phyloP scores from a whole-genome alignment of 2,888 invertebrate species.

The Thumatha senex region DNA sequence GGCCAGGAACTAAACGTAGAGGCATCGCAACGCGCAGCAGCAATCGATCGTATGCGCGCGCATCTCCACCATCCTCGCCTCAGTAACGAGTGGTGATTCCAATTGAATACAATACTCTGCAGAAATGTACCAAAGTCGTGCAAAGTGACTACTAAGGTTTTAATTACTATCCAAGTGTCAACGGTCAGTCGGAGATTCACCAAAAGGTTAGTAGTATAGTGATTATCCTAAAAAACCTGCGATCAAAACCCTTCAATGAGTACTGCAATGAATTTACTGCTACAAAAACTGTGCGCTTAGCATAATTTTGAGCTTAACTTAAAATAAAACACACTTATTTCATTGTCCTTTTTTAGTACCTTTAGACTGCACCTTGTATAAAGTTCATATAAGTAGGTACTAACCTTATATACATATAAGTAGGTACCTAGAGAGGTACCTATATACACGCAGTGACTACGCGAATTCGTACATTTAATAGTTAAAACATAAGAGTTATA shows the following conservation, averaged over 20 bases:
- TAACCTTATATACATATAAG: not conserved
- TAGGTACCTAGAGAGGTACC: not conserved
- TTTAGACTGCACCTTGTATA: no score
- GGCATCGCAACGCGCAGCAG: constrained; percentile 70
- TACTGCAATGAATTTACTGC: constrained; percentile 21
- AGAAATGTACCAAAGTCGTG: constrained; percentile 77
- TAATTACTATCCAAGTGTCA: constrained; percentile 42
- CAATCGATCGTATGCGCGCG: constrained; percentile 81
- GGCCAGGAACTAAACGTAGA: constrained; percentile 60
- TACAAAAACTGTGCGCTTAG: not conserved
- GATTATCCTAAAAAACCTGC: constrained; percentile 7
- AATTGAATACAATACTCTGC: constrained; percentile 69
- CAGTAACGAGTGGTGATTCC: constrained; percentile 59
- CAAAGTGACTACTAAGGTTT: constrained; percentile 62
- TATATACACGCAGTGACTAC: no score
- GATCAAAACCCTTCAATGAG: constrained; percentile 17
- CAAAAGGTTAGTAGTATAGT: constrained; percentile 51
- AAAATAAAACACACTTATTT: not conserved
- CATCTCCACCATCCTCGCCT: constrained; percentile 68
- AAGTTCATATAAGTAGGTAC: no score
- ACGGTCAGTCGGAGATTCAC: constrained; percentile 35
- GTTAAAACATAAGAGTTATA: no score
- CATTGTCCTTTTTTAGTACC: not conserved
- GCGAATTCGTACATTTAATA: no score
- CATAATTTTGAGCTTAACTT: not conserved